A percentile compares a stretch with the other conserved stretches of the same genome.
These are phyloP conservation scores for Ophion obscuratus DNA, from an alignment of 2,888 invertebrate genomes.

Conservation along the genomic window DNA sequence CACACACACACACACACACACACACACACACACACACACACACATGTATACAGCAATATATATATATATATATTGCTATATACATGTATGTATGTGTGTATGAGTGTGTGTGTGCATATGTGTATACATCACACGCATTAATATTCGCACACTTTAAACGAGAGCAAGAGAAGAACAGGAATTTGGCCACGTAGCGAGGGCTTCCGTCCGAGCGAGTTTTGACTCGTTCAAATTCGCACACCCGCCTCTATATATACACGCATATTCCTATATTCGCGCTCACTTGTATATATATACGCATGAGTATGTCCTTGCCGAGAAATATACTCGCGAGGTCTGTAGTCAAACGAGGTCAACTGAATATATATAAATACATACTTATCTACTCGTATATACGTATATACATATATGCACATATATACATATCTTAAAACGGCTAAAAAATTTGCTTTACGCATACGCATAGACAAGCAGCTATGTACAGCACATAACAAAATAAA, in stretches of 20 bases:
- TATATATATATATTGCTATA: too few relatives aligned
- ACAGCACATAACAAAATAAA: too few relatives aligned
- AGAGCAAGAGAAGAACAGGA: constrained; percentile 50
- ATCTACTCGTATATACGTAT: background rate
- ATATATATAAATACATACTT: constrained; percentile 4
- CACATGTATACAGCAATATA: too few relatives aligned
- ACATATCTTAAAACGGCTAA: background rate
- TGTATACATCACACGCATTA: background rate
- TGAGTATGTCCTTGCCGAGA: constrained; percentile 54
- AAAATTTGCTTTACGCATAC: background rate
- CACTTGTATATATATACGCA: too few relatives aligned
- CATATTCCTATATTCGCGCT: background rate
- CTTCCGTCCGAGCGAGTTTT: constrained; percentile 66
- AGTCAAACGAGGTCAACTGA: constrained; percentile 65
- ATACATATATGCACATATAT: too few relatives aligned
- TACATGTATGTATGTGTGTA: background rate
- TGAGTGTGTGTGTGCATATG: background rate
- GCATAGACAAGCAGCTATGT: too few relatives aligned
- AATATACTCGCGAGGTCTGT: constrained; percentile 55
- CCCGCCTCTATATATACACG: background rate
- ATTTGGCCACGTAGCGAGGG: constrained; percentile 52
- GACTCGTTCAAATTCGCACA: constrained; percentile 54
- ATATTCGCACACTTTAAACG: constrained; percentile 23
- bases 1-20: too few relatives aligned
- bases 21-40: too few relatives aligned